Evolutionary conservation across 2,888 invertebrate genomes (phyloP).

Genomic region (Diplazon laetatorius): DNA sequence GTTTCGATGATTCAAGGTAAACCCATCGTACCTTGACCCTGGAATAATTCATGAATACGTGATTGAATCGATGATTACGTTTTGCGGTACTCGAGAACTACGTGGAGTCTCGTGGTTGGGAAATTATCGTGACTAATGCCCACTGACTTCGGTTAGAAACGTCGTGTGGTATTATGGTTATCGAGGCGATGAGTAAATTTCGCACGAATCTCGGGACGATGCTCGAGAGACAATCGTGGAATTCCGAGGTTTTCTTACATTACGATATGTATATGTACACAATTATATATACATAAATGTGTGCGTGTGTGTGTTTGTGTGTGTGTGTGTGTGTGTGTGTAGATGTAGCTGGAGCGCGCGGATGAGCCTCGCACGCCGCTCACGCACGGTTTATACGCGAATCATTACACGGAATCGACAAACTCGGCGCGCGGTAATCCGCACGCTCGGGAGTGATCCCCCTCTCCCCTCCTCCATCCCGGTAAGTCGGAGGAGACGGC

Average conservation of each 20-base stretch:
- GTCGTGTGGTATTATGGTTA: constrained; percentile 47
- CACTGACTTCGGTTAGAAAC: constrained; percentile 39
- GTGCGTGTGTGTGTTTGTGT: not conserved
- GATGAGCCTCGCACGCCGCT: constrained; percentile 56
- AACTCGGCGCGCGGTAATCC: constrained; percentile 67
- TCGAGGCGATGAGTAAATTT: constrained; percentile 61
- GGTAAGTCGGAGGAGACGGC: constrained; percentile 65
- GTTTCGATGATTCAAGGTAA: constrained; percentile 16
- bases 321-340: no score
- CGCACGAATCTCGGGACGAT: constrained; percentile 58
- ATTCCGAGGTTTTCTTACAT: constrained; percentile 61
- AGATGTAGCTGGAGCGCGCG: not conserved
- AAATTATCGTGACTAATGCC: constrained; percentile 52
- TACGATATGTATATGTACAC: constrained; percentile 34
- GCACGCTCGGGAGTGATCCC: constrained; percentile 65
- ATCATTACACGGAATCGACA: constrained; percentile 66
- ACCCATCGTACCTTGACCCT: constrained; percentile 39
- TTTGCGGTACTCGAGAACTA: not conserved
- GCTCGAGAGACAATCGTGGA: constrained; percentile 53
- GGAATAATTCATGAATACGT: constrained; percentile 32
- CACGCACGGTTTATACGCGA: constrained; percentile 64
- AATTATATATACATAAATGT: constrained; percentile 8
- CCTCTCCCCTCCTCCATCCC: no score
- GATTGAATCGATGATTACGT: constrained; percentile 40
- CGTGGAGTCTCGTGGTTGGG: constrained; percentile 27